Evolutionary conservation across 2,888 invertebrate species (phyloP), one percentile per base, ranked within the genome.

Genomic region (Xylophagus ater): DNA sequence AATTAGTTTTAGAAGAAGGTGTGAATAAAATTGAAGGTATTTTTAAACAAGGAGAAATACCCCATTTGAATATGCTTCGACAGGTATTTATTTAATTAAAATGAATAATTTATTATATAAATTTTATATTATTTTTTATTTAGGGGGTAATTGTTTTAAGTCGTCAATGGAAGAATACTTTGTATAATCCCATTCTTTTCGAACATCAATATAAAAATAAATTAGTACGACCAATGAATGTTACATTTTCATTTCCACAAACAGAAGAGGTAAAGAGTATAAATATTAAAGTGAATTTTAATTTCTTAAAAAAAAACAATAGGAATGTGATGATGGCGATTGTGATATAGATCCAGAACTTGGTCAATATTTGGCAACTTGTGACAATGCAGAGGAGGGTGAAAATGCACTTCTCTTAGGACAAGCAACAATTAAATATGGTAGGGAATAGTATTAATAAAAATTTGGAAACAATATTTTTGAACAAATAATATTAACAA

Each of bases 71-170:
- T 45, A 90, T 87, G 0, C 68, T 94, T 24, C 71, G 92, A 59
- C 90, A 92, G 73, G 85, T 83, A 58, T 50, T 46, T 28, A 19
- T 15, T 30, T 24, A 41, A 35, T 39, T 9, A 29, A 13, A 24
- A 13, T 13, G n/a, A 37, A 25, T 4, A 33, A 24, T 7, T n/a
- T 31, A n/a, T 34, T 13, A 13, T 37, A 48, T 42, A 42, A 45
- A 41, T 35, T 51, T 53, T 59, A 37, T n/a, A n/a, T n/a, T n/a
- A n/a, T n/a, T n/a, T n/a, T n/a, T n/a, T n/a, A n/a, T n/a, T 9
- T 34, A 86, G 82, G 94, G 94, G 19, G 84, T 96, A n/a, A 86
- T 96, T 57, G 94, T 94, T 18, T 69, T 96, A 38, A 90, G 90
- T 54, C 76, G 94, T 1, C 94, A 96, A 59, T 96, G 94, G 96